Evolutionary conservation across 1,140 invertebrate species (phyloP).

Genomic region (Brachionus rotundiformis): DNA sequence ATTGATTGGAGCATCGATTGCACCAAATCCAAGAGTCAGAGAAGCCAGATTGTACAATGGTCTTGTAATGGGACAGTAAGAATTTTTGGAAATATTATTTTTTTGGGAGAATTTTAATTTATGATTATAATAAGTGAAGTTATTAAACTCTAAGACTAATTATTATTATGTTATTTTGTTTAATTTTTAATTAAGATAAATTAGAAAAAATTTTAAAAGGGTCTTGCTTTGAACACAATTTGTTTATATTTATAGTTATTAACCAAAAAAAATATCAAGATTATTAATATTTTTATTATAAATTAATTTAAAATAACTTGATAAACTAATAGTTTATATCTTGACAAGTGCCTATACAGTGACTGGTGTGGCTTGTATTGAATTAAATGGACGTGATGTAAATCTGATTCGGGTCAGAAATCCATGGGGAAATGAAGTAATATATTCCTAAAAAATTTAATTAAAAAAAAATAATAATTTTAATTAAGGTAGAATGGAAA

Average conservation of each 20-base stretch:
- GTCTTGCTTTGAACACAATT: no score
- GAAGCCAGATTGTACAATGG: constrained; percentile 85
- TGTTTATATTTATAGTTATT: no score
- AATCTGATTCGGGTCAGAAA: constrained; percentile 80
- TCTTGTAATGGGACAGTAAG: constrained; percentile 81
- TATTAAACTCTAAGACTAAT: no score
- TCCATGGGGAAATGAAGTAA: constrained; percentile 91
- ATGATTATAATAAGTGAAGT: no score
- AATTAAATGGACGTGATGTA: constrained; percentile 39
- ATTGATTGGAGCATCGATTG: constrained; percentile 93
- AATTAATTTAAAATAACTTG: no score
- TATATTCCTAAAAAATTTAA: no score
- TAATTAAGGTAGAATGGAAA: constrained; percentile 79
- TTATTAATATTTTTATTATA: no score
- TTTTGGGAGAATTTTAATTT: no score
- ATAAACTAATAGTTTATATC: not conserved
- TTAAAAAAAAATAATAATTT: not conserved
- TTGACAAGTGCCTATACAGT: constrained; percentile 76
- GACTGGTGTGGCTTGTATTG: constrained; percentile 71
- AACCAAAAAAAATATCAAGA: no score
- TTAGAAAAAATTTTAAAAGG: no score
- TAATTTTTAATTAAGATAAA: no score
- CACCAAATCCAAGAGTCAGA: constrained; percentile 67
- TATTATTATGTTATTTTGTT: no score
- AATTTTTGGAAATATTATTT: not conserved